phyloP scores from a whole-genome alignment of 2,797 vertebrate species.

The Cuniculus paca region DNA sequence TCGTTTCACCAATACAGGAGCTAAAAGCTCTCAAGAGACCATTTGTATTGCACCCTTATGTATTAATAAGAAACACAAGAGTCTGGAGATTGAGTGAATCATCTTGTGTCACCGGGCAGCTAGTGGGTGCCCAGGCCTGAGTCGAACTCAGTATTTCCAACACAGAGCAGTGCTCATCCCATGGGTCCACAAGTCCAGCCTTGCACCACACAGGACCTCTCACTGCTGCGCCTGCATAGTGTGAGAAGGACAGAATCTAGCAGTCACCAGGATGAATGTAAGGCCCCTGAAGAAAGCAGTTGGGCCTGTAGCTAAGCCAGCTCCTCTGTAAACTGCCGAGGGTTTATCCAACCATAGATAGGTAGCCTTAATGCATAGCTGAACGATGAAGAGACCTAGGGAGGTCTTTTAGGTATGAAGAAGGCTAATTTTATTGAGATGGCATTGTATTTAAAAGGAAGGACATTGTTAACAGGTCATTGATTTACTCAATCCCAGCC shows the following conservation, averaged over 20 bases:
- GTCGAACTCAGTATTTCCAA: background rate
- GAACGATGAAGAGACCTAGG: background rate
- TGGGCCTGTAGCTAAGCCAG: background rate
- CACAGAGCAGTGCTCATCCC: fast-evolving
- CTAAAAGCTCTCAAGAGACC: background rate
- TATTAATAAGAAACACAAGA: background rate
- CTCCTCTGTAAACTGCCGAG: background rate
- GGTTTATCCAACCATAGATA: background rate
- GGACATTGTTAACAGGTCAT: background rate
- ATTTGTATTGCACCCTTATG: background rate
- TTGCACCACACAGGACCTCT: too few species aligned
- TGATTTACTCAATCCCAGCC: background rate
- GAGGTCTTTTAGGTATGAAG: background rate
- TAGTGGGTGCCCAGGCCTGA: fast-evolving
- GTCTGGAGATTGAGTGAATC: background rate
- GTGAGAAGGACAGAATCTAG: background rate
- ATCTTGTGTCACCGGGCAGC: background rate
- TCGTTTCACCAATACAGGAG: background rate
- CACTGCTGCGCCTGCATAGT: too few species aligned
- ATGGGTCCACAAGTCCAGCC: background rate
- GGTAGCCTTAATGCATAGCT: background rate
- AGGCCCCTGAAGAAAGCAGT: background rate
- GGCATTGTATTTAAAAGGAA: background rate
- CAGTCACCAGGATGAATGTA: background rate
- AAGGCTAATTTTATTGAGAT: background rate